phyloP scores from a whole-genome alignment of 2,797 vertebrate genomes.

The Hypotaenidia philippensis region DNA sequence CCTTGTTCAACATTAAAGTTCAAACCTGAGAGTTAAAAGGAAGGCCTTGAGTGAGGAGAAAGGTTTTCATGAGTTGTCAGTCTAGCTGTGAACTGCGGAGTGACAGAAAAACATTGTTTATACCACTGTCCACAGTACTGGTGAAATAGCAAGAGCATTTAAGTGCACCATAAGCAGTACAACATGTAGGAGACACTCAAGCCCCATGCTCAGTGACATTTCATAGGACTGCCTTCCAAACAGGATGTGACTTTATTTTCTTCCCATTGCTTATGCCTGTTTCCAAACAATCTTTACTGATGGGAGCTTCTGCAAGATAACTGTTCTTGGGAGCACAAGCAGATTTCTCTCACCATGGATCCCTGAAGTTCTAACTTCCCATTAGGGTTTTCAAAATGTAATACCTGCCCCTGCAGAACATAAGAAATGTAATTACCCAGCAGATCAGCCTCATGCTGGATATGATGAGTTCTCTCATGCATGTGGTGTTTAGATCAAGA shows the following conservation, averaged over 20 bases:
- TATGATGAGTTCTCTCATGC: neutral
- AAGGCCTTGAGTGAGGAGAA: neutral
- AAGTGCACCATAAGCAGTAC: neutral
- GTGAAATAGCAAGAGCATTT: neutral
- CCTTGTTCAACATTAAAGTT: neutral
- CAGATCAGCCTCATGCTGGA: neutral
- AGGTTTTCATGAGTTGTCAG: neutral
- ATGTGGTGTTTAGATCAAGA: neutral
- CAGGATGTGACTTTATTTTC: neutral
- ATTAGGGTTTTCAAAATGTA: neutral
- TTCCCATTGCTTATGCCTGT: neutral
- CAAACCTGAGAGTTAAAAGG: neutral
- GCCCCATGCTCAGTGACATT: neutral
- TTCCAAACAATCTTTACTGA: neutral
- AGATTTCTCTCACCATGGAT: neutral
- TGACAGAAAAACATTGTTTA: neutral
- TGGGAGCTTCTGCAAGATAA: neutral
- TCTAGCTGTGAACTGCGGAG: neutral
- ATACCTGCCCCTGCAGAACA: neutral
- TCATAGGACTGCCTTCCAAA: neutral
- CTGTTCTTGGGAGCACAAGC: neutral
- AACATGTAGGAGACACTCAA: neutral
- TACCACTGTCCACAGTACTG: neutral
- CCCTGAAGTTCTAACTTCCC: neutral
- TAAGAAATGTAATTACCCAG: neutral